Evolutionary conservation across 2,888 invertebrate genomes (phyloP).

Genomic region (Dysmachus trigonus): DNA sequence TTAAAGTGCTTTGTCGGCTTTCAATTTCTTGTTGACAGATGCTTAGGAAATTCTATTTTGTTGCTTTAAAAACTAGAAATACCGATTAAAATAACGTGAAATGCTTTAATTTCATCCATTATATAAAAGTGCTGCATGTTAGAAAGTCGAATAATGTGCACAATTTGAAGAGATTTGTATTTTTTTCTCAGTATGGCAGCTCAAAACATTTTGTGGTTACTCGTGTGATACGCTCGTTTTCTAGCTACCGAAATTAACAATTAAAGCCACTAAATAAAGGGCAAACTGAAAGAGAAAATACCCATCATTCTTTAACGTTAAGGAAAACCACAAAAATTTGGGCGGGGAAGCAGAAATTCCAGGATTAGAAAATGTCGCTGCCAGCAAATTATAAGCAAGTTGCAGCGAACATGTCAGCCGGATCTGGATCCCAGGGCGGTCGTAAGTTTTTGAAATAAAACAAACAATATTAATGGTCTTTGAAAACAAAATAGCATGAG

Average conservation of each 20-base stretch:
- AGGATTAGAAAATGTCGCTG: conserved; percentile 72
- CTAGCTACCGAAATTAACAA: not conserved
- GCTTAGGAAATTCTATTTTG: not conserved
- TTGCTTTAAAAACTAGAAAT: not conserved
- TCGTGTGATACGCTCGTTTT: not conserved
- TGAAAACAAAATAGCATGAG: conserved; percentile 22
- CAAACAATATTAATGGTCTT: not conserved
- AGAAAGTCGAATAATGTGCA: not conserved
- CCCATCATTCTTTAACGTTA: not conserved
- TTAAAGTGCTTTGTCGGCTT: not conserved
- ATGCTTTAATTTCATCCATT: not conserved
- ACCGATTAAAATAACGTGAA: not conserved
- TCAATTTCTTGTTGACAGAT: not conserved
- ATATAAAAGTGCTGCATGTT: not conserved
- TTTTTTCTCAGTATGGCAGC: not conserved
- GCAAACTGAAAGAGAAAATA: not conserved
- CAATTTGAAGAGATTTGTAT: not conserved
- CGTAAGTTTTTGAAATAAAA: conserved; percentile 51
- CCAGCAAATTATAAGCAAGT: conserved; percentile 87
- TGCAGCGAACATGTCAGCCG: conserved; percentile 74
- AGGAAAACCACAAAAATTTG: not conserved
- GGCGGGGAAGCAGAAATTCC: not conserved
- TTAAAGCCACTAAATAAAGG: not conserved
- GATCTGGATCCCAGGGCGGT: conserved; percentile 55
- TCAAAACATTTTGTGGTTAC: not conserved